Base-by-base conservation (phyloP, 2,113 vertebrate species). In the Ceuthmochares aereus region DNA sequence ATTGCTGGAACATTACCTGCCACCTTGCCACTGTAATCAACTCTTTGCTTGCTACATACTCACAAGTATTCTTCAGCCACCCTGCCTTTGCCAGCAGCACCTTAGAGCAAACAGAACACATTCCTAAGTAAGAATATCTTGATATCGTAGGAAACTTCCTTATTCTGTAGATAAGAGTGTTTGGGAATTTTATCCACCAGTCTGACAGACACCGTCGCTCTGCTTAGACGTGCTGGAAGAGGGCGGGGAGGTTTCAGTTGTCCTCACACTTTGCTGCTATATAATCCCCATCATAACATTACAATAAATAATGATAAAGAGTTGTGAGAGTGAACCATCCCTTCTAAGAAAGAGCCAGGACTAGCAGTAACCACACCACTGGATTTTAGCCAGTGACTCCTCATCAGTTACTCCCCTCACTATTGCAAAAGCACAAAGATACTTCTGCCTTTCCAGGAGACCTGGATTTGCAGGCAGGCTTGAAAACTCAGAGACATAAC, bases 1-100 rank as follows among this genome's bases (percentile, higher is more conserved):
- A 97, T 81, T 95, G 90, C 87, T 95, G 87, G 91, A 93, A 86
- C 90, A 84, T 86, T 72, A 93, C 94, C 84, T 97, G 93, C 95
- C 85, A 92, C 87, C 84, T 84, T 9, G 7, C n/a, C 70, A 40
- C 68, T 55, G 91, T 49, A 84, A 73, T 37, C 84, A 34, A 59
- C n/a, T 42, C 66, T 85, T 87, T 74, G 77, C 83, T 60, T 40
- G 47, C 72, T 70, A 79, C 91, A 72, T 36, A n/a, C 43, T 79
- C 18, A 34, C 34, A 36, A 23, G 47, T 5, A 14, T 36, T 93
- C 30, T 10, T 2, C 60, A 88, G 66, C 54, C 60, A n/a, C 30
- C n/a, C 2, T 9, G 52, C 42, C 70, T 75, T 66, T 76, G 66
- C 59, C 63, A 93, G 90, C 76, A 89, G 85, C 70, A 75, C 80